Evolutionary conservation across 2,797 vertebrate genomes (phyloP), one percentile per base, ranked within the genome.

Genomic region (Perodicticus potto): DNA sequence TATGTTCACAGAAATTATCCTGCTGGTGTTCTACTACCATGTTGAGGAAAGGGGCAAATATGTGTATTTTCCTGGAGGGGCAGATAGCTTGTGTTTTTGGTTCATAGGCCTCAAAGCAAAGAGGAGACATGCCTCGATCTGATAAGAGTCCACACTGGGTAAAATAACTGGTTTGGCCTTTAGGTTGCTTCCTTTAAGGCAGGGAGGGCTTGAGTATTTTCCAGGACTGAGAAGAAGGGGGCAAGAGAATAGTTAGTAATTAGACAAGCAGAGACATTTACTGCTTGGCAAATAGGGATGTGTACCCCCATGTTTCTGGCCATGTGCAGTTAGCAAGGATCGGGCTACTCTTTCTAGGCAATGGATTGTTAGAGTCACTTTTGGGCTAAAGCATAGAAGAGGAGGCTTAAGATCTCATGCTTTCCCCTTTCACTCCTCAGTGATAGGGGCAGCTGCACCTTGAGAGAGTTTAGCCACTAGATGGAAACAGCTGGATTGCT

Each of bases 401-500:
- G 55, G 86, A 86, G 55, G 8, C 80, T 9, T 43, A 32, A 37
- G 34, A 11, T 86, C 7, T 14, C n/a, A 23, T 57, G 12, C 43
- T 82, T 63, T 69, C 61, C 32, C 76, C 88, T 86, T 73, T 49
- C 14, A 3, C 80, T 74, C 80, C 34, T 92, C 16, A 17, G 40
- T 55, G 53, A 87, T 72, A 67, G 19, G 67, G 81, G 77, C 96
- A 92, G 63, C 77, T 92, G 37, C 59, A 86, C 90, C 78, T 76
- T 86, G 69, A 95, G 85, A 27, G 22, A 32, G 77, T 72, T 96
- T 85, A 93, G 73, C 59, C 74, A 55, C 57, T 92, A 74, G 85
- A 86, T 94, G 65, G 49, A 86, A 94, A 95, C 77, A 93, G 43
- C 89, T 94, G 93, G 89, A n/a, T 95, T 81, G 61, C 89, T 93